Percentiles rank a stretch among this genome's conserved stretches.
phyloP scores from a whole-genome alignment of 2,797 vertebrate genomes.

The Onychomys leucogaster region DNA sequence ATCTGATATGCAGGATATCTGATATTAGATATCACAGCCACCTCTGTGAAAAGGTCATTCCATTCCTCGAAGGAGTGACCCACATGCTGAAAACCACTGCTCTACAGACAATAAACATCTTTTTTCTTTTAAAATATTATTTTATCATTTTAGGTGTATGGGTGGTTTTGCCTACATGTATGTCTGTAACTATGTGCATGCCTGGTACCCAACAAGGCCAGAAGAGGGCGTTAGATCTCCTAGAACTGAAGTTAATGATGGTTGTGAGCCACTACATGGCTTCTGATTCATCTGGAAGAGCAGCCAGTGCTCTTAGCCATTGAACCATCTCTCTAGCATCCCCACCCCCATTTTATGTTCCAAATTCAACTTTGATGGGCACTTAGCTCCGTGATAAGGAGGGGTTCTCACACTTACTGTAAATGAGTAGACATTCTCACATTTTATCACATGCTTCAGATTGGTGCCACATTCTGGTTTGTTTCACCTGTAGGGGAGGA shows the following conservation, averaged over 20 bases:
- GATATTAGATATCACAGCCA: neutral
- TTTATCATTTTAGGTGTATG: neutral
- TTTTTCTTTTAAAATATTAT: neutral
- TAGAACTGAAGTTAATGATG: neutral
- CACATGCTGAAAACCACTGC: neutral
- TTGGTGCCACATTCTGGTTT: neutral
- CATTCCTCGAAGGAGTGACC: neutral
- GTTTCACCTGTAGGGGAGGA: neutral
- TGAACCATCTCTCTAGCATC: neutral
- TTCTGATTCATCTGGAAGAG: neutral
- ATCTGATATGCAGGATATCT: neutral
- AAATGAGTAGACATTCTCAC: neutral
- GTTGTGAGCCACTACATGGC: neutral
- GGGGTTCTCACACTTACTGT: neutral
- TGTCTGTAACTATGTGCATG: neutral
- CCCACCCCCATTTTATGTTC: neutral
- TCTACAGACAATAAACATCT: neutral
- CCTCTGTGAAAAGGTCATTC: neutral
- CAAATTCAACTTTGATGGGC: neutral
- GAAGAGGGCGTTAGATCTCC: neutral
- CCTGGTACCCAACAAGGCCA: neutral
- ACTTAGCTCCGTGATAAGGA: neutral
- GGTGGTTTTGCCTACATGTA: neutral
- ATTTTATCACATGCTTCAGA: neutral
- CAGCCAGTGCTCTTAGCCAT: neutral